Evolutionary conservation across 2,888 invertebrate genomes (phyloP).

Genomic region (Phalangium opilio): DNA sequence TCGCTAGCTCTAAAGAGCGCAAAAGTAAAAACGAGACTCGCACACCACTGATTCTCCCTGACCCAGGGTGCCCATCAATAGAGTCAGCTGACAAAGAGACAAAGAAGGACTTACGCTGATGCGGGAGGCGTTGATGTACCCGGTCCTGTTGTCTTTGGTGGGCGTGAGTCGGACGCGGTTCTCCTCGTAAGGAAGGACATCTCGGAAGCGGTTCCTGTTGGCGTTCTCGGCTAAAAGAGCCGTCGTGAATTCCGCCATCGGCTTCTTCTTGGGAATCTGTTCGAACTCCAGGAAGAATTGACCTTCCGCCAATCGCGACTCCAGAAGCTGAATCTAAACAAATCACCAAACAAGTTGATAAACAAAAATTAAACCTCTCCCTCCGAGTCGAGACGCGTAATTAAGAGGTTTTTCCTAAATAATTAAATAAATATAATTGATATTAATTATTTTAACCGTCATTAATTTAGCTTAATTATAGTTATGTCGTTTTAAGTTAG

Average conservation of each 20-base stretch:
- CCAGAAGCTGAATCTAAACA: conserved; percentile 35
- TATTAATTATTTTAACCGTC: no score
- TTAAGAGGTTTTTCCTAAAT: no score
- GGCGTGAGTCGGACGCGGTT: conserved; percentile 70
- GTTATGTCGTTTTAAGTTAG: no score
- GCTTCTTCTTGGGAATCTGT: conserved; percentile 49
- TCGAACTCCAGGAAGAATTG: conserved; percentile 59
- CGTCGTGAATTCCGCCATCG: conserved; percentile 50
- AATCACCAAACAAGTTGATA: no score
- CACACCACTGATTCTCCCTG: no score
- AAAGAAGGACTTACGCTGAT: conserved; percentile 53
- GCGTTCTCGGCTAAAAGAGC: conserved; percentile 54
- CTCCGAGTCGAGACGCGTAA: no score
- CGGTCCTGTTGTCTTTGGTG: conserved; percentile 61
- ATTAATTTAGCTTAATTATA: no score
- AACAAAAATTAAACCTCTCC: no score
- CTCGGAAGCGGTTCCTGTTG: conserved; percentile 42
- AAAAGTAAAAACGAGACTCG: no score
- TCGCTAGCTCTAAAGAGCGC: no score
- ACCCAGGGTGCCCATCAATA: no score
- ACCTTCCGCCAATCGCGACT: conserved; percentile 51
- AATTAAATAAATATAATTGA: no score
- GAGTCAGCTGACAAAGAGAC: not conserved
- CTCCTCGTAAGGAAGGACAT: conserved; percentile 77
- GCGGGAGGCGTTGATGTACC: conserved; percentile 85